Percentiles rank a stretch among this genome's conserved stretches.
phyloP scores from a whole-genome alignment of 2,888 invertebrate genomes.

The Lypha dubia region DNA sequence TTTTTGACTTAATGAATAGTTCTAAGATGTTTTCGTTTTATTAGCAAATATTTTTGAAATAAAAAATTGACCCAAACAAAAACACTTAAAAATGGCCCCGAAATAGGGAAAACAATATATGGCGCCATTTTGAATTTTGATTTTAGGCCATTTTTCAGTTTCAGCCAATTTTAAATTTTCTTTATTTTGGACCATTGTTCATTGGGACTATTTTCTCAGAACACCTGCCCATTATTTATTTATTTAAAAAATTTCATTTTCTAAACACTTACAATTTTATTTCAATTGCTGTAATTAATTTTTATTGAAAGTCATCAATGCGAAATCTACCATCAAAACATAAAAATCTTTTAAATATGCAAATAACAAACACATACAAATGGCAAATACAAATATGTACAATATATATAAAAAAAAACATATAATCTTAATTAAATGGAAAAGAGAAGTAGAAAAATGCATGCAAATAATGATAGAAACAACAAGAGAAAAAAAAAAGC shows the following conservation, averaged over 20 bases:
- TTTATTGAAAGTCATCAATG: conserved; percentile 58
- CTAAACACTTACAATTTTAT: conserved; percentile 54
- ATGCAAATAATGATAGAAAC: conserved; percentile 16
- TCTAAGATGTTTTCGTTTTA: no score
- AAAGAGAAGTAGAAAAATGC: conserved; percentile 19
- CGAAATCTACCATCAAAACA: conserved; percentile 56
- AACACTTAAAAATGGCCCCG: no score
- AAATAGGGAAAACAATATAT: no score
- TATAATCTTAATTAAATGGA: conserved; percentile 60
- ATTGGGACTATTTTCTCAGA: not conserved
- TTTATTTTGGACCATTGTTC: conserved; percentile 2
- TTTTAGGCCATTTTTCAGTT: no score
- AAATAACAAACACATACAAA: conserved; percentile 49
- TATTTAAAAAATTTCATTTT: conserved; percentile 57
- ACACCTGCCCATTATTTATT: conserved; percentile 47
- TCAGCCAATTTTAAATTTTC: not conserved
- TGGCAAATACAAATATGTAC: conserved; percentile 19
- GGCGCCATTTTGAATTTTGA: no score
- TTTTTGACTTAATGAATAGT: no score
- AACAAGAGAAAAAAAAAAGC: not conserved
- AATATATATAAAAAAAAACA: conserved; percentile 42
- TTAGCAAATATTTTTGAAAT: no score
- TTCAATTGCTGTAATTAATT: conserved; percentile 62
- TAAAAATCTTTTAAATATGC: conserved; percentile 61
- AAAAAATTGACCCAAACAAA: no score